A percentile compares a stretch with the other conserved stretches of the same genome.
Conservation (phyloP, 92 coral and sea anemone species). For the Pocillopora grandis region DNA sequence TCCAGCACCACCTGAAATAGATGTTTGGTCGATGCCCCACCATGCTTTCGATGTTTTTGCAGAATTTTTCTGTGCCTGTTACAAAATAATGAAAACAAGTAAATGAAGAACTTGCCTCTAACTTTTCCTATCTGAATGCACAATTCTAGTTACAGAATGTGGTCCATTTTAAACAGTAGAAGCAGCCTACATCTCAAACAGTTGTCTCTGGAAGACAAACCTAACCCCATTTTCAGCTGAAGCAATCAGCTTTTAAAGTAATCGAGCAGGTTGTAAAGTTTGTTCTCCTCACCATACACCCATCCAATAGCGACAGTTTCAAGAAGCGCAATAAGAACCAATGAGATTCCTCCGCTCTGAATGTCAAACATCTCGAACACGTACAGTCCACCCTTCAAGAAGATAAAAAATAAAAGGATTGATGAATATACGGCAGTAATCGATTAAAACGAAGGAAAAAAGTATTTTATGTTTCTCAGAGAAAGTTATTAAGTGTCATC, state of each 20-base stretch:
- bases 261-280: not conserved
- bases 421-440: too few species aligned
- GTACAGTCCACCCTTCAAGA: conserved; percentile 65
- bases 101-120: not conserved
- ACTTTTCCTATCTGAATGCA: too few species aligned
- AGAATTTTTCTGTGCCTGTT: conserved; percentile 69
- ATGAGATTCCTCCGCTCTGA: conserved; percentile 64
- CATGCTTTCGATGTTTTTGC: conserved; percentile 76
- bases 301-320: conserved; percentile 61
- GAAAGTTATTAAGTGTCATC: too few species aligned
- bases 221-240: not conserved
- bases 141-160: too few species aligned
- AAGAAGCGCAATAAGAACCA: conserved; percentile 58
- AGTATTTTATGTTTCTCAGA: too few species aligned
- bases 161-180: too few species aligned
- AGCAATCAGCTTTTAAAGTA: not conserved
- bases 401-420: not conserved
- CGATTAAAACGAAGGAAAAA: too few species aligned
- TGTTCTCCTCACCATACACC: conserved; percentile 60
- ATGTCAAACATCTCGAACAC: conserved; percentile 60
- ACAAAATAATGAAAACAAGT: not conserved
- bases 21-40: conserved; percentile 71
- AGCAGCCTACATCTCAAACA: too few species aligned
- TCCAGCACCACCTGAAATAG: conserved; percentile 85
- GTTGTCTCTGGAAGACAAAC: too few species aligned